Percentiles rank a stretch among this genome's conserved stretches.
Evolutionary conservation across 2,797 vertebrate species (phyloP).

Genomic region (Fistularia commersonii): DNA sequence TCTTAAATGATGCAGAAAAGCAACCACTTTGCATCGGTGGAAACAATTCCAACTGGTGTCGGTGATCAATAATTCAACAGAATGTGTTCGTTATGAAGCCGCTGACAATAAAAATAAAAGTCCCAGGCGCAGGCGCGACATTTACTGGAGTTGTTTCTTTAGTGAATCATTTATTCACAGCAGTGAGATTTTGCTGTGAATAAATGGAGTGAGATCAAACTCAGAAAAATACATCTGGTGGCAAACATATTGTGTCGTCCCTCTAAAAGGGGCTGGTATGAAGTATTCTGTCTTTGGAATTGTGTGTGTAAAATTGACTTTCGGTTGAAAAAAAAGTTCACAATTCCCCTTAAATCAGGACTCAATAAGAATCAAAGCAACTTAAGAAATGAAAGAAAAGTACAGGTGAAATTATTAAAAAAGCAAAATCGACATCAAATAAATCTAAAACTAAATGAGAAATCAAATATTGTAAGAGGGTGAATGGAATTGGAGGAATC

Average conservation of each 20-base stretch:
- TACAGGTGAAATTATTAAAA: too few relatives aligned
- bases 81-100: constrained; percentile 21
- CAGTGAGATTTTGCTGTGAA: constrained; percentile 2
- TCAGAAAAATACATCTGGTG: not conserved
- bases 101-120: constrained; percentile 7
- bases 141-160: constrained; percentile 17
- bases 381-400: too few relatives aligned
- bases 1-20: constrained; percentile 23
- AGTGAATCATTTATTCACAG: constrained; percentile 14
- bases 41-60: constrained; percentile 17
- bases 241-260: constrained; percentile 4
- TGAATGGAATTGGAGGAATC: too few relatives aligned
- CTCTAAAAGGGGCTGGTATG: too few relatives aligned
- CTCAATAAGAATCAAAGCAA: too few relatives aligned
- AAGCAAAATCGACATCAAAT: too few relatives aligned
- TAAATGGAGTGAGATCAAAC: constrained; percentile 14
- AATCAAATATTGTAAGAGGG: too few relatives aligned
- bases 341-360: too few relatives aligned
- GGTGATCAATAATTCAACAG: constrained; percentile 40
- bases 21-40: constrained; percentile 15
- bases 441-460: too few relatives aligned
- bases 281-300: too few relatives aligned
- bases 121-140: not conserved
- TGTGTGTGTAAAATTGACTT: too few relatives aligned
- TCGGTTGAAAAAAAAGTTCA: too few relatives aligned